Base-by-base conservation (phyloP, 2,888 invertebrate species). In the Ischnura elegans region DNA sequence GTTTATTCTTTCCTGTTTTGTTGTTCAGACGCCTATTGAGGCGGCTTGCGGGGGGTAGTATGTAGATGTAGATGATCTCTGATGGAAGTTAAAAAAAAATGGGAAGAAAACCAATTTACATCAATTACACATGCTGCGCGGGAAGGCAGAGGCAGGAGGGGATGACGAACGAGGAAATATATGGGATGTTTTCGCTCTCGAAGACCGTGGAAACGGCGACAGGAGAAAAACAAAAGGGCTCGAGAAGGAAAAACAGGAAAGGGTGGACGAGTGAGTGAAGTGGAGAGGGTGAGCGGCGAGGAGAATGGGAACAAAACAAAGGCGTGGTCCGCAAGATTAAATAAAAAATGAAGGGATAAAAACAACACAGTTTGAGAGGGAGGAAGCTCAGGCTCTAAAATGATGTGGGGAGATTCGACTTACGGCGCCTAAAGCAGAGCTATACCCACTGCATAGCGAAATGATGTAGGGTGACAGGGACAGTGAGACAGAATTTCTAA, bases 101-200 rank as follows among this genome's bases (percentile, higher is more conserved):
- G n/a, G n/a, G n/a, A n/a, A n/a, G 36, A 76, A 76, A 76, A 76
- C 10, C 76, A 76, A 76, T 76, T 76, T 76, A 25, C 76, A 76
- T 76, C 76, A 76, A 76, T 76, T 76, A 36, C 76, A 36, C 76
- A 36, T 36, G 25, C 76, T 36, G 13, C 36, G 25, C 13, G 61
- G n/a, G n/a, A 10, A 2, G 51, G 51, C 19, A 19, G 51, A n/a
- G 25, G 76, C 36, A 76, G 25, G 13, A 76, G 36, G 25, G 36
- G 36, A 36, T 16, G 36, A n/a, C n/a, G 36, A 36, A 36, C 13
- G 8, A 76, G 76, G 25, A 16, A n/a, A 36, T 36, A 10, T n/a
- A 36, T 1, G 5, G 36, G 76, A 76, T 76, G 36, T 36, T 76
- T 76, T 76, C 76, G 51, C 76, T 36, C 16, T 76, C 25, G 29